Evolutionary conservation across 1,140 invertebrate species (phyloP).

Genomic region (Hermatobates lingyangjiaoensis): DNA sequence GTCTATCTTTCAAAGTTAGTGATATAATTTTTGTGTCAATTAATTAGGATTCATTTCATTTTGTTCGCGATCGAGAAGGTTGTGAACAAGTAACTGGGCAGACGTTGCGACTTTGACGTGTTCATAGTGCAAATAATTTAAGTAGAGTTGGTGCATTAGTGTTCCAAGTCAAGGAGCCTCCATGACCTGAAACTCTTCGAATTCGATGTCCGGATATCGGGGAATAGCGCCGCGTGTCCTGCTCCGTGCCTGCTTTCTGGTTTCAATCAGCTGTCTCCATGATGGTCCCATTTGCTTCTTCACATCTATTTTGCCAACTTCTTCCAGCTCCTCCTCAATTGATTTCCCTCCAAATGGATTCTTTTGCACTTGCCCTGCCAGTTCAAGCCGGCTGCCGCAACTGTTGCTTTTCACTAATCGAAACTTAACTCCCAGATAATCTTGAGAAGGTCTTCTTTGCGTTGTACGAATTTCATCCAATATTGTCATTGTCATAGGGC

Average conservation of each 20-base stretch:
- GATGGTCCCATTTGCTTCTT: conserved; percentile 2
- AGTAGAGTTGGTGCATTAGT: too few species aligned
- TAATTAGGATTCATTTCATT: too few species aligned
- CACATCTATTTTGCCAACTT: conserved; percentile 9
- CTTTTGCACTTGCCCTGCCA: conserved; percentile 40
- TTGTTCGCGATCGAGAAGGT: too few species aligned
- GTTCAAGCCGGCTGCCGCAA: conserved; percentile 58
- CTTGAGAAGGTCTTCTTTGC: conserved; percentile 3
- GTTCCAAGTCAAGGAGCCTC: too few species aligned
- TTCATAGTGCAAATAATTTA: too few species aligned
- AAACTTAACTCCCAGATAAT: conserved; percentile 21
- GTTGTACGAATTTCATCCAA: conserved; percentile 36
- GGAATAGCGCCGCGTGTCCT: conserved; percentile 1
- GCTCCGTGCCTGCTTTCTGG: conserved; percentile 7
- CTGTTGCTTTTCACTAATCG: conserved; percentile 61
- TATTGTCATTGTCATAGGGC: conserved; percentile 37
- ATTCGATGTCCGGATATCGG: conserved; percentile 9
- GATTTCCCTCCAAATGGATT: conserved; percentile 8
- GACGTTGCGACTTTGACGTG: too few species aligned
- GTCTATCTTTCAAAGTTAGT: too few species aligned
- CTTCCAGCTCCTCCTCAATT: conserved; percentile 8
- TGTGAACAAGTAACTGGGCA: too few species aligned
- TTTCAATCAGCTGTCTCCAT: conserved; percentile 11
- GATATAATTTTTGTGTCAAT: too few species aligned
- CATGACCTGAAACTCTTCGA: conserved; percentile 10